Percentiles rank a stretch among this genome's conserved stretches.
These are phyloP conservation scores for Poeciliopsis prolifica DNA, from an alignment of 2,113 vertebrate genomes.

Conservation along the genomic window DNA sequence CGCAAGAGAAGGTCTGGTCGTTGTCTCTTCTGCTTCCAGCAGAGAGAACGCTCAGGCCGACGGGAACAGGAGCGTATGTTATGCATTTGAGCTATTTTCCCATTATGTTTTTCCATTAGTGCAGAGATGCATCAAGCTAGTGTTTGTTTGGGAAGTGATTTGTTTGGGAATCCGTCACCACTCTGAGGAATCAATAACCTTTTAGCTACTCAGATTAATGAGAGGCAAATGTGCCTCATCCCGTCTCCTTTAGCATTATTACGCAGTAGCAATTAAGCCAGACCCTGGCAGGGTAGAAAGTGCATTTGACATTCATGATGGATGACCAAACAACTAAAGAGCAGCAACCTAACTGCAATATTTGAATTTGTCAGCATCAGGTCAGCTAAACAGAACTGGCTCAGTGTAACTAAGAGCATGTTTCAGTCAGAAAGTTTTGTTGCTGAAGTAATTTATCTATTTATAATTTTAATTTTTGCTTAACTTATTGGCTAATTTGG, in stretches of 20 bases:
- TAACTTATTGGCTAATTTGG: neutral
- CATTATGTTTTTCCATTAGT: constrained; percentile 77
- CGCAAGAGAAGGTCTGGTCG: constrained; percentile 44
- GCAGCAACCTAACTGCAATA: constrained; percentile 66
- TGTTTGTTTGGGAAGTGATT: constrained; percentile 76
- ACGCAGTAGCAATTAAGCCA: constrained; percentile 67
- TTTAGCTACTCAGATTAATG: constrained; percentile 78
- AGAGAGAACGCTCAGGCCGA: constrained; percentile 36
- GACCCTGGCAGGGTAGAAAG: constrained; percentile 28
- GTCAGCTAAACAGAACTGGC: constrained; percentile 25
- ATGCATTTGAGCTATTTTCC: constrained; percentile 69
- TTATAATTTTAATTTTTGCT: neutral
- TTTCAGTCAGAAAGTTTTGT: too few species aligned
- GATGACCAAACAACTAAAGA: constrained; percentile 62
- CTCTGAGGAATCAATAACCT: constrained; percentile 79
- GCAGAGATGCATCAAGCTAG: constrained; percentile 62
- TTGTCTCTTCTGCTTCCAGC: constrained; percentile 51
- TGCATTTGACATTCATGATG: constrained; percentile 69
- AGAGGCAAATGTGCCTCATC: constrained; percentile 73
- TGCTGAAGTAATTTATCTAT: too few species aligned
- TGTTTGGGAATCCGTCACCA: constrained; percentile 76
- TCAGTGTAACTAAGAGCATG: constrained; percentile 3
- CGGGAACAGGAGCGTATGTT: constrained; percentile 36
- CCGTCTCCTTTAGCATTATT: constrained; percentile 62
- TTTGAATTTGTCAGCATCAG: constrained; percentile 53